These are phyloP conservation scores for Cheilosia vulpina DNA, from an alignment of 2,888 invertebrate species.

Conservation along the genomic window DNA sequence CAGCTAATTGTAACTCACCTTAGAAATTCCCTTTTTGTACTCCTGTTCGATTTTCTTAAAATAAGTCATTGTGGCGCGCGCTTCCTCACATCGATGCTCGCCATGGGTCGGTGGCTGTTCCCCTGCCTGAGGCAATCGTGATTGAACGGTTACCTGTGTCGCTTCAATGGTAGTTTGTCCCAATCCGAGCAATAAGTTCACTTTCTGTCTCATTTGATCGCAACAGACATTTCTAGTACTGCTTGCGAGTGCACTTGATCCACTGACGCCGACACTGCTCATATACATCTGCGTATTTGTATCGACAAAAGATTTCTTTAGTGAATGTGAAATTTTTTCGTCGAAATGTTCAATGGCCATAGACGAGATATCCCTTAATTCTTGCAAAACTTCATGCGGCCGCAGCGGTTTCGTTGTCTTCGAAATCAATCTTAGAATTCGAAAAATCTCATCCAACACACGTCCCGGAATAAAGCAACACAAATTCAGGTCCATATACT, in stretches of 20 bases:
- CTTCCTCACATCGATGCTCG: slow-evolving; percentile 78
- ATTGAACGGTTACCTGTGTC: slow-evolving; percentile 29
- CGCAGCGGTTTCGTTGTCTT: slow-evolving; percentile 87
- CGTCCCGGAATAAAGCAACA: slow-evolving; percentile 98
- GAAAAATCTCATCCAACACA: slow-evolving; percentile 94
- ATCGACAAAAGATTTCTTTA: slow-evolving; percentile 78
- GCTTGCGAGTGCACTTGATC: slow-evolving; percentile 41
- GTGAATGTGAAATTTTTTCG: slow-evolving; percentile 88
- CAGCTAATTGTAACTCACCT: slow-evolving; percentile 77
- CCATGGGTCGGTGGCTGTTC: slow-evolving; percentile 55
- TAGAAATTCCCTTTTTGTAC: slow-evolving; percentile 81
- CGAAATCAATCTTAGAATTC: slow-evolving; percentile 89
- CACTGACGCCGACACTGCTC: slow-evolving; percentile 47
- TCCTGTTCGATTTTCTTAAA: slow-evolving; percentile 77
- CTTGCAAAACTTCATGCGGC: slow-evolving; percentile 93
- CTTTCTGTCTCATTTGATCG: slow-evolving; percentile 74
- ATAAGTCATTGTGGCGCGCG: slow-evolving; percentile 78
- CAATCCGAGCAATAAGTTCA: slow-evolving; percentile 66
- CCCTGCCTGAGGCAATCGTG: slow-evolving; percentile 36
- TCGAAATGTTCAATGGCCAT: slow-evolving; percentile 97
- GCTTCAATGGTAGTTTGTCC: slow-evolving; percentile 60
- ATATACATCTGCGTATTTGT: slow-evolving; percentile 59
- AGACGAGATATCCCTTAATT: slow-evolving; percentile 94
- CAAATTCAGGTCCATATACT: slow-evolving; percentile 90
- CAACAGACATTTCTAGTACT: slow-evolving; percentile 71